Evolutionary conservation across 1,140 invertebrate species (phyloP).

Genomic region (Periplaneta americana): DNA sequence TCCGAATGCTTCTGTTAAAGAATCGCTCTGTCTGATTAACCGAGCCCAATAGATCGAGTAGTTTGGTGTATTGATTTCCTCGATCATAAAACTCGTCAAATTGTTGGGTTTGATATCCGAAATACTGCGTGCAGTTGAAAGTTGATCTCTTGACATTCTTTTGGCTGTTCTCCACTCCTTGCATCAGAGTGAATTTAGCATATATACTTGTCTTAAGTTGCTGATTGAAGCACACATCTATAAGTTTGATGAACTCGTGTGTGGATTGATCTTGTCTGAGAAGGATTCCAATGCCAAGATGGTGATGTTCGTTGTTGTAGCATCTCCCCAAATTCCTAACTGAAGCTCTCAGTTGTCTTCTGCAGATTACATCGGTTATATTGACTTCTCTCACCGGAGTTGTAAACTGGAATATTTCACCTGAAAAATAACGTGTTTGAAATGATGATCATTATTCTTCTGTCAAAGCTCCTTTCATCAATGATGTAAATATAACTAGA

Average conservation of each 20-base stretch:
- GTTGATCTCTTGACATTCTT: background rate
- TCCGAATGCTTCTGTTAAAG: background rate
- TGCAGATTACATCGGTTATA: background rate
- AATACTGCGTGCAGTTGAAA: background rate
- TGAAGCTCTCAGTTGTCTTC: background rate
- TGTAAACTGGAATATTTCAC: background rate
- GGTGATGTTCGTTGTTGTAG: background rate
- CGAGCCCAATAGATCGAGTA: background rate
- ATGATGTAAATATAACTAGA: too few species aligned
- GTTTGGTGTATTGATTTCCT: background rate
- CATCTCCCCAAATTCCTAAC: background rate
- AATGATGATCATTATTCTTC: too few species aligned
- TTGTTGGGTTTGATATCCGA: background rate
- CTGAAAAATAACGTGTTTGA: too few species aligned
- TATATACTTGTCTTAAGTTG: background rate
- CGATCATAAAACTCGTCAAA: background rate
- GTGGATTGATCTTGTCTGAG: background rate
- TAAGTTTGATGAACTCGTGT: background rate
- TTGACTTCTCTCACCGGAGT: background rate
- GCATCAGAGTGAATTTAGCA: background rate
- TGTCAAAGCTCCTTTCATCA: too few species aligned
- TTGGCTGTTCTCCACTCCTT: background rate
- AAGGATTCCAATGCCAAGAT: background rate
- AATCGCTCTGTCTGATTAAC: background rate
- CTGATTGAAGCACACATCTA: background rate